Evolutionary conservation across 2,888 invertebrate genomes (phyloP).

Genomic region (Xylota segnis): DNA sequence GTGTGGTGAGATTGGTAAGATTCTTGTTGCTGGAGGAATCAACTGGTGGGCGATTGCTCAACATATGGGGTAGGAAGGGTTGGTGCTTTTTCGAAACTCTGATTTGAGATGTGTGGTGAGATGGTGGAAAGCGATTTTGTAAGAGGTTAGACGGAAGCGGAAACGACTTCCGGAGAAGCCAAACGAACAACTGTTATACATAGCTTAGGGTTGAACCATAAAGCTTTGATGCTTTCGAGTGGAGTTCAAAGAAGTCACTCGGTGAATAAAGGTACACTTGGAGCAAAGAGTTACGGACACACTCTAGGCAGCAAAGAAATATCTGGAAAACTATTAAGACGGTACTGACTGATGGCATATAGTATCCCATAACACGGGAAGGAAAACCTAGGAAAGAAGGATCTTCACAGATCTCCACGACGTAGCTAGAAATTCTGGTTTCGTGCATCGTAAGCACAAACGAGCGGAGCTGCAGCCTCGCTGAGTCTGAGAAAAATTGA

Average conservation of each 20-base stretch:
- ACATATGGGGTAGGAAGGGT: conserved; percentile 43
- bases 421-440: too few species aligned
- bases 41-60: conserved; percentile 55
- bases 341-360: too few species aligned
- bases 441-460: too few species aligned
- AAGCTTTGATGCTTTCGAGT: neutral
- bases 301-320: too few species aligned
- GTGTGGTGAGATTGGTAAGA: conserved; percentile 30
- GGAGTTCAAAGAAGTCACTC: conserved; percentile 2
- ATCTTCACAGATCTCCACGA: too few species aligned
- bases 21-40: conserved; percentile 43
- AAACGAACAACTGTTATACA: conserved; percentile 4
- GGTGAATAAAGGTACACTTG: neutral
- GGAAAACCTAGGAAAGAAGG: too few species aligned
- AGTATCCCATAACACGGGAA: too few species aligned
- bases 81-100: conserved; percentile 28
- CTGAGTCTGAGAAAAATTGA: too few species aligned
- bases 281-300: too few species aligned
- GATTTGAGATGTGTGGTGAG: neutral
- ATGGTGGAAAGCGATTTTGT: neutral
- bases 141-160: neutral
- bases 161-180: neutral
- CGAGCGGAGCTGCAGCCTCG: too few species aligned
- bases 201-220: neutral
- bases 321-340: too few species aligned